Conservation (phyloP, 2,113 vertebrate genomes). For the Pygoscelis antarcticus region DNA sequence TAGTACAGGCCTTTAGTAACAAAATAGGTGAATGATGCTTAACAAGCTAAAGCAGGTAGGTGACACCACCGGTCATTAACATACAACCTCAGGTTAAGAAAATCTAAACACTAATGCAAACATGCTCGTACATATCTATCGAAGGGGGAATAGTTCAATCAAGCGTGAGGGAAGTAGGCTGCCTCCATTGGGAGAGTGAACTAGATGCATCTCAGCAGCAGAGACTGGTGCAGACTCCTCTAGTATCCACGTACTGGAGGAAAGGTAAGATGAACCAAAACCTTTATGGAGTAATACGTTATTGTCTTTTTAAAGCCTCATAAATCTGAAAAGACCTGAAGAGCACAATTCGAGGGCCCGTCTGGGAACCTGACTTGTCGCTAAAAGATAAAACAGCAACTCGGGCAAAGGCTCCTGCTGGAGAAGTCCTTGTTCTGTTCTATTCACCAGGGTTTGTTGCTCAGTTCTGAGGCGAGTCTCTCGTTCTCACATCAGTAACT, state of each 20-base stretch:
- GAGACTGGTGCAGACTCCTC: background rate
- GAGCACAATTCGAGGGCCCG: background rate
- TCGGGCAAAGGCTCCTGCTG: background rate
- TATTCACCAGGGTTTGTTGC: background rate
- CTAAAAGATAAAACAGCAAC: background rate
- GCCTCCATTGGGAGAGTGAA: background rate
- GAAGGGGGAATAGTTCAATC: background rate
- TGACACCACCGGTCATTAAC: background rate
- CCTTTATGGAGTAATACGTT: accelerated
- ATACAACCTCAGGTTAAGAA: constrained; percentile 54
- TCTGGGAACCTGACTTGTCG: background rate
- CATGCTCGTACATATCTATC: constrained; percentile 43
- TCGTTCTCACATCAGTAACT: background rate
- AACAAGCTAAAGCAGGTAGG: background rate
- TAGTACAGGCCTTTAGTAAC: constrained; percentile 53
- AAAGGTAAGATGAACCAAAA: background rate
- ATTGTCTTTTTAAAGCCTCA: background rate
- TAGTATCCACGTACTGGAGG: accelerated
- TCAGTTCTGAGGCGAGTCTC: background rate
- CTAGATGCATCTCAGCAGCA: background rate
- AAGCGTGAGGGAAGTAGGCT: accelerated
- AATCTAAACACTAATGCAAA: constrained; percentile 61
- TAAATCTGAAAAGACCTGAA: background rate
- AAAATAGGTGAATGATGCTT: background rate
- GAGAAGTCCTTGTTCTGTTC: background rate